These are phyloP conservation scores for Hydrocynus forskahlii DNA, from an alignment of 2,797 vertebrate species.

Conservation along the genomic window DNA sequence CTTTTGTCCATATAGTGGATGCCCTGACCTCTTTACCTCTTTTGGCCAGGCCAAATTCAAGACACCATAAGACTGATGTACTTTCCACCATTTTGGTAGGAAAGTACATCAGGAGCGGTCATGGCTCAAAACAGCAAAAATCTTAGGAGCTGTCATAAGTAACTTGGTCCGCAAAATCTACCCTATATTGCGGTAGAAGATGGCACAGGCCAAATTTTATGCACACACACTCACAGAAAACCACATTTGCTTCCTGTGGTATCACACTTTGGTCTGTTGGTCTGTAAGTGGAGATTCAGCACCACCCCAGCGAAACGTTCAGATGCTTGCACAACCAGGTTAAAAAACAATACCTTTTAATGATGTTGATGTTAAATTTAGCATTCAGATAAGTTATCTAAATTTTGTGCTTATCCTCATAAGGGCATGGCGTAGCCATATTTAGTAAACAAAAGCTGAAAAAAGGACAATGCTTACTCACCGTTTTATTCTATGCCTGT, in stretches of 20 bases:
- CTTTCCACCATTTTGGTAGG: too few species aligned
- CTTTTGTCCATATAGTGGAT: too few species aligned
- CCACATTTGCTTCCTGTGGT: neutral
- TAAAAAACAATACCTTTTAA: neutral
- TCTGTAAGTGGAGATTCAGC: neutral
- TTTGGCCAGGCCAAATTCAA: too few species aligned
- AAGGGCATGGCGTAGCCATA: neutral
- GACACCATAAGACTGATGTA: too few species aligned
- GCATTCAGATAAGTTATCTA: neutral
- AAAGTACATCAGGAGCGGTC: too few species aligned
- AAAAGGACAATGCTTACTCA: neutral
- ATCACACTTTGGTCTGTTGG: neutral
- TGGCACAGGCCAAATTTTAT: neutral
- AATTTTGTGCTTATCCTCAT: neutral
- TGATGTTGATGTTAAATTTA: neutral
- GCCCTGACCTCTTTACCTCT: too few species aligned
- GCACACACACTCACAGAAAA: neutral
- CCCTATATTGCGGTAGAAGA: too few species aligned
- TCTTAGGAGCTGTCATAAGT: too few species aligned
- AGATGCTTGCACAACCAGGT: neutral
- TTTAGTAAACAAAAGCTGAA: neutral
- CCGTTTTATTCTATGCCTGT: neutral
- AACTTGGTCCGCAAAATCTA: too few species aligned
- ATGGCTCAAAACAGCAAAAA: too few species aligned
- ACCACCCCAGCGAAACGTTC: too few species aligned